Evolutionary conservation across 1,140 invertebrate genomes (phyloP).

Genomic region (Ylistrum balloti): DNA sequence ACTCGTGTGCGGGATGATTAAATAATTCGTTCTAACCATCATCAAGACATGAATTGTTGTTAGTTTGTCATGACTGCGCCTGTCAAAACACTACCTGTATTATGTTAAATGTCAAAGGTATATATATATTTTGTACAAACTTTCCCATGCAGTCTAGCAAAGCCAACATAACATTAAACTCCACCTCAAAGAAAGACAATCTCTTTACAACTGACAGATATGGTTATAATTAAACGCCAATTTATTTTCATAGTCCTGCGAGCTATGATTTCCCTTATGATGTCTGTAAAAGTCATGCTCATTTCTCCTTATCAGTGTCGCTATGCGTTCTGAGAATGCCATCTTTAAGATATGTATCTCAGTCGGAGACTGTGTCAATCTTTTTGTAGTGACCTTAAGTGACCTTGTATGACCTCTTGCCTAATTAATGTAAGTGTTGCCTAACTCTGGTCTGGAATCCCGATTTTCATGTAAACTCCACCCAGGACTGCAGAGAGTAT

Average conservation of each 20-base stretch:
- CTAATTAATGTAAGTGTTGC: background rate
- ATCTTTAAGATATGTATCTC: background rate
- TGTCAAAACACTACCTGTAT: too few relatives aligned
- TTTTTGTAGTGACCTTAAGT: background rate
- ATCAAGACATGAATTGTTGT: too few relatives aligned
- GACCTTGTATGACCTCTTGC: background rate
- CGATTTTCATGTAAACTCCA: background rate
- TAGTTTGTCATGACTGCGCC: too few relatives aligned
- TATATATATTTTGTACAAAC: background rate
- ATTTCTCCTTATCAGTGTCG: background rate
- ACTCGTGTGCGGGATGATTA: too few relatives aligned
- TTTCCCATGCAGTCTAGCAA: background rate
- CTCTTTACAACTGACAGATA: background rate
- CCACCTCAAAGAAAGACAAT: constrained; percentile 13
- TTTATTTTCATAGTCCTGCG: constrained; percentile 12
- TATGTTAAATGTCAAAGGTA: too few relatives aligned
- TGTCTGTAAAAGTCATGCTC: background rate
- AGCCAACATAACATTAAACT: background rate
- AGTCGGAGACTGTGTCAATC: background rate
- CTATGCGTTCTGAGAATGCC: background rate
- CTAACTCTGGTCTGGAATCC: background rate
- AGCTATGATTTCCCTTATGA: background rate
- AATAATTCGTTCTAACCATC: too few relatives aligned
- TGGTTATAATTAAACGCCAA: background rate
- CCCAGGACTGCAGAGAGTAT: background rate